phyloP scores from a whole-genome alignment of 1,140 invertebrate genomes.

The Diorhabda sublineata region DNA sequence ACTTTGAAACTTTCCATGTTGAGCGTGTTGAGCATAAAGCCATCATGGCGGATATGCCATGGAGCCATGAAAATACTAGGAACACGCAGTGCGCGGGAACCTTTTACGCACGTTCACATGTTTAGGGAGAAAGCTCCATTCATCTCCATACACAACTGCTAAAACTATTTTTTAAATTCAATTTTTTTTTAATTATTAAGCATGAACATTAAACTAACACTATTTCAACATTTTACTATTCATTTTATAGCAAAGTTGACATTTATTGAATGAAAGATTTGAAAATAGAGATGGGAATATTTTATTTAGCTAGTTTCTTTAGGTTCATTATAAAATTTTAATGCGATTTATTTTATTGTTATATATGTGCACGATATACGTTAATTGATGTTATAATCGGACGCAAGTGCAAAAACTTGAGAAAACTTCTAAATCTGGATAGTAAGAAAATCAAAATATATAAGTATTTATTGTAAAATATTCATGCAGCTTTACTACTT shows the following conservation, averaged over 20 bases:
- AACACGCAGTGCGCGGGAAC: conserved; percentile 56
- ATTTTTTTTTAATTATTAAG: background rate
- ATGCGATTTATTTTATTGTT: too few species aligned
- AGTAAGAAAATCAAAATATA: too few species aligned
- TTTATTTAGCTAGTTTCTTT: too few species aligned
- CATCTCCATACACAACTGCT: conserved; percentile 7
- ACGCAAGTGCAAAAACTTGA: too few species aligned
- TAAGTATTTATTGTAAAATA: too few species aligned
- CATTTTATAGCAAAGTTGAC: background rate
- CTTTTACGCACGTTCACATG: conserved; percentile 48
- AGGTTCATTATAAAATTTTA: too few species aligned
- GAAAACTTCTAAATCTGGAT: too few species aligned
- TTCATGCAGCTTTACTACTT: too few species aligned
- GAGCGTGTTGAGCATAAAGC: conserved; percentile 62
- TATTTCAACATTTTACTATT: too few species aligned
- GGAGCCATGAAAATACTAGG: conserved; percentile 61
- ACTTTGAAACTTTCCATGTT: conserved; percentile 62
- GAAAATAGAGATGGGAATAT: background rate
- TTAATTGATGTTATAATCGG: too few species aligned
- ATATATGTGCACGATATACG: too few species aligned
- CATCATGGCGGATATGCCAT: conserved; percentile 66
- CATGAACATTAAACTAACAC: too few species aligned
- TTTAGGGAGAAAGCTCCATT: conserved; percentile 29
- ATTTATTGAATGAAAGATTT: background rate
- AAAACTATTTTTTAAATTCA: conserved; percentile 7